phyloP scores from a whole-genome alignment of 2,113 vertebrate species.

The Cacatua alba region DNA sequence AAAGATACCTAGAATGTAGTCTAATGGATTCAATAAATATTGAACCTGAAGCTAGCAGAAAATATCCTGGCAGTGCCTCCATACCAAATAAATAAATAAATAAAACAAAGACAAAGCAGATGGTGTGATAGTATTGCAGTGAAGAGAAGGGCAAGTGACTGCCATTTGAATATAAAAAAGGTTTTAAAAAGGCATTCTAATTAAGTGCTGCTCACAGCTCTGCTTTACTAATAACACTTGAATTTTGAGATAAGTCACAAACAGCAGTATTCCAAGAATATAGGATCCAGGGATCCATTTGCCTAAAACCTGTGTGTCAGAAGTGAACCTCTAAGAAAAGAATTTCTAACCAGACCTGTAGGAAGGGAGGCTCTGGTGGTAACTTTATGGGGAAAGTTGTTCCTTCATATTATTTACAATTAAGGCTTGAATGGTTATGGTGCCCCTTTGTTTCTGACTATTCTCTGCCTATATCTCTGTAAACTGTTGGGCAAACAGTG shows the following conservation, averaged over 20 bases:
- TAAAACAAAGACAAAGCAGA: background rate
- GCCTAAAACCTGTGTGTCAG: background rate
- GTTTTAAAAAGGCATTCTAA: background rate
- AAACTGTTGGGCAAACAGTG: background rate
- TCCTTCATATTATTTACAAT: background rate
- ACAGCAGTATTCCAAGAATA: accelerated
- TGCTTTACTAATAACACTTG: background rate
- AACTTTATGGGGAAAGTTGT: background rate
- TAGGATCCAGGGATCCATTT: background rate
- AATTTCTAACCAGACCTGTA: background rate
- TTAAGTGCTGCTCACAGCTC: background rate
- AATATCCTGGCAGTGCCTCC: background rate
- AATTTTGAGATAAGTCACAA: background rate
- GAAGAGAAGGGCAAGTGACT: background rate
- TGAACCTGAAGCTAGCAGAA: background rate
- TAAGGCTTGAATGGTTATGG: background rate
- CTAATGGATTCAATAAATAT: background rate
- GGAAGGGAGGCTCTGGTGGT: background rate
- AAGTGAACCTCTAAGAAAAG: background rate
- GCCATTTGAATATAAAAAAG: slow-evolving; percentile 12
- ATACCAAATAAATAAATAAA: slow-evolving; percentile 10
- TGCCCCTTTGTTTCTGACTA: background rate
- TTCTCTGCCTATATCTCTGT: background rate
- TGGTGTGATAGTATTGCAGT: background rate
- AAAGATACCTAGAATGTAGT: background rate